Conservation (phyloP, 2,113 vertebrate species). For the Hyperoodon ampullatus region DNA sequence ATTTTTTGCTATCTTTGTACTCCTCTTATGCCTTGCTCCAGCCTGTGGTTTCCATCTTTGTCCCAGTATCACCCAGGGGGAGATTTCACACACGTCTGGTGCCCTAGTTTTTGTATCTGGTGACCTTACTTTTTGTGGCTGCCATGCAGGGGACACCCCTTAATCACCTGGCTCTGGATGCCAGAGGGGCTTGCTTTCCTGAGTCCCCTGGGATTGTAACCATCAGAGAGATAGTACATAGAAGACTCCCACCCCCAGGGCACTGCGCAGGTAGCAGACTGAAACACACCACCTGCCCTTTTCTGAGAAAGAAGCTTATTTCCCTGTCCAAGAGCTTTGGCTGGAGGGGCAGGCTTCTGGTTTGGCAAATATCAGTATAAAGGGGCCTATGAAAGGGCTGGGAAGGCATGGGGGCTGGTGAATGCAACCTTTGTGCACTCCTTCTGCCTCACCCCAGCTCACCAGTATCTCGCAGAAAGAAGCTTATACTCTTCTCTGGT, state of each 20-base stretch:
- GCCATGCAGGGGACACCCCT: not conserved
- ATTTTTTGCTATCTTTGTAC: too few relatives aligned
- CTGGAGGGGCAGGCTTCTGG: not conserved
- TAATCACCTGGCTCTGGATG: not conserved
- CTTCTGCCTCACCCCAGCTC: not conserved
- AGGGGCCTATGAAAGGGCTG: not conserved
- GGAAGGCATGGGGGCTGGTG: not conserved
- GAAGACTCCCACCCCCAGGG: not conserved
- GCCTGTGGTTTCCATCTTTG: too few relatives aligned
- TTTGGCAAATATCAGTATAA: not conserved
- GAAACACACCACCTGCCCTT: not conserved
- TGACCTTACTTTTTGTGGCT: not conserved
- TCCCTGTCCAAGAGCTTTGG: not conserved
- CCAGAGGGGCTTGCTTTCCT: not conserved
- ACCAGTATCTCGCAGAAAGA: not conserved
- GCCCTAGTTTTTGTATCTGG: not conserved
- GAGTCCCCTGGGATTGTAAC: not conserved
- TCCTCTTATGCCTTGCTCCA: too few relatives aligned
- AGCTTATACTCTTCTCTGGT: not conserved
- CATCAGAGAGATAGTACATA: not conserved
- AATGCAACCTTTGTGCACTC: not conserved
- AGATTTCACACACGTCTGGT: not conserved
- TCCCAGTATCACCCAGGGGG: not conserved
- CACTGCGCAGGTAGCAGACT: accelerated
- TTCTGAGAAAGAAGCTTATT: not conserved